A percentile compares a stretch with the other conserved stretches of the same genome.
Evolutionary conservation across 2,113 vertebrate species (phyloP).

Genomic region (Phylloscopus trochiloides): DNA sequence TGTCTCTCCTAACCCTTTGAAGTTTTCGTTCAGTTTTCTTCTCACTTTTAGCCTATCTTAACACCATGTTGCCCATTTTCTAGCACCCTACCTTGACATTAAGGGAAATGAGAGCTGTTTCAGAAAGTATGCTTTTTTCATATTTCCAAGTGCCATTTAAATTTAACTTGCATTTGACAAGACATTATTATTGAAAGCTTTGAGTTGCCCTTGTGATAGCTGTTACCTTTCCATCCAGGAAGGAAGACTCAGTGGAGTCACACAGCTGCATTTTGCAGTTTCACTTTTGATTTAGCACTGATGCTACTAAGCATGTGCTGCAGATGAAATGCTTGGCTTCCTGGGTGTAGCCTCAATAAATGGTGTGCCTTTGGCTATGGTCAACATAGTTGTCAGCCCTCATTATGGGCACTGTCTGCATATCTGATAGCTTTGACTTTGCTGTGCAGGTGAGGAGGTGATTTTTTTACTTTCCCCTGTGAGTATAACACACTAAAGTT

Average conservation of each 20-base stretch:
- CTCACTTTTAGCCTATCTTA: neutral
- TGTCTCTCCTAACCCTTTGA: neutral
- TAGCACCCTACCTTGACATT: neutral
- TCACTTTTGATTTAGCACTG: conserved; percentile 34
- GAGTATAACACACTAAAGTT: neutral
- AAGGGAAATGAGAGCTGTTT: neutral
- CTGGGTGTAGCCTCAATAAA: neutral
- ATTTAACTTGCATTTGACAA: neutral
- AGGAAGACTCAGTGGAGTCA: neutral
- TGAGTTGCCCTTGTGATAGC: neutral
- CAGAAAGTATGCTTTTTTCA: neutral
- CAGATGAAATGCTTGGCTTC: neutral
- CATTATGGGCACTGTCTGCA: neutral
- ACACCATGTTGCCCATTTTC: neutral
- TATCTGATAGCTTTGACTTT: neutral
- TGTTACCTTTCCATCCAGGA: neutral
- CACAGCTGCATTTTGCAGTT: neutral
- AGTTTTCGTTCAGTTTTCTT: neutral
- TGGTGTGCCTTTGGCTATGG: neutral
- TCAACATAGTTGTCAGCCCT: neutral
- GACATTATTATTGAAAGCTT: neutral
- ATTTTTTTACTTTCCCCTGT: neutral
- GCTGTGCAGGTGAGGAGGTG: neutral
- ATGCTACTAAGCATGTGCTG: neutral
- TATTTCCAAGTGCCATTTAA: neutral